phyloP scores from a whole-genome alignment of 2,888 invertebrate species.

The Eustalomyia histrio region DNA sequence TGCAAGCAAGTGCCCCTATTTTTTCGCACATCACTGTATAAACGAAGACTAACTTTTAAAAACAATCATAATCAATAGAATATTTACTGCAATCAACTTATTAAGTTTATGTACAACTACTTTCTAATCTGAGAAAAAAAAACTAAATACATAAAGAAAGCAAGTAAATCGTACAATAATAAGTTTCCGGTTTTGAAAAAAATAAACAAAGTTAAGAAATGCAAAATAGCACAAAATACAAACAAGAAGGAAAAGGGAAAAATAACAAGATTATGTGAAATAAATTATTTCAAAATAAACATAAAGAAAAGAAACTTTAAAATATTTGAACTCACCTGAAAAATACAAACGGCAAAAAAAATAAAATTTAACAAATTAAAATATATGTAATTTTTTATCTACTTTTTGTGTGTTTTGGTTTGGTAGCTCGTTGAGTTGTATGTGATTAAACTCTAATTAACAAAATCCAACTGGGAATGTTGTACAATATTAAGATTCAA shows the following conservation, averaged over 20 bases:
- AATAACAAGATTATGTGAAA: neutral
- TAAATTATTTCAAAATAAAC: neutral
- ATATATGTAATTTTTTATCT: conserved; percentile 11
- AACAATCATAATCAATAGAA: neutral
- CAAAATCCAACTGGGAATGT: conserved; percentile 50
- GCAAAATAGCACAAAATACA: conserved; percentile 9
- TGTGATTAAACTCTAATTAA: conserved; percentile 40
- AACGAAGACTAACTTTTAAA: too few species aligned
- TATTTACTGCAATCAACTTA: neutral
- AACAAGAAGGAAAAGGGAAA: neutral
- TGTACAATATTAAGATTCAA: conserved; percentile 24
- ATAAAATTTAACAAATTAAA: conserved; percentile 38
- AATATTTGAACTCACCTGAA: conserved; percentile 59
- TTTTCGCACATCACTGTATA: too few species aligned
- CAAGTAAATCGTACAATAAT: conserved; percentile 30
- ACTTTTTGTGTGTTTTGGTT: neutral
- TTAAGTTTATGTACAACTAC: conserved; percentile 24
- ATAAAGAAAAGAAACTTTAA: neutral
- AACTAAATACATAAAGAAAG: conserved; percentile 22
- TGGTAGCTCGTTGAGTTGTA: conserved; percentile 13
- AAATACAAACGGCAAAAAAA: conserved; percentile 37
- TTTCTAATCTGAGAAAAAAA: conserved; percentile 51
- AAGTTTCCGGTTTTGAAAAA: conserved; percentile 52
- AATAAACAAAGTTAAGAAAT: conserved; percentile 35
- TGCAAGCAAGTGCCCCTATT: too few species aligned